Base-by-base conservation (phyloP, 1,140 invertebrate genomes). In the Cyrtorhinus lividipennis region DNA sequence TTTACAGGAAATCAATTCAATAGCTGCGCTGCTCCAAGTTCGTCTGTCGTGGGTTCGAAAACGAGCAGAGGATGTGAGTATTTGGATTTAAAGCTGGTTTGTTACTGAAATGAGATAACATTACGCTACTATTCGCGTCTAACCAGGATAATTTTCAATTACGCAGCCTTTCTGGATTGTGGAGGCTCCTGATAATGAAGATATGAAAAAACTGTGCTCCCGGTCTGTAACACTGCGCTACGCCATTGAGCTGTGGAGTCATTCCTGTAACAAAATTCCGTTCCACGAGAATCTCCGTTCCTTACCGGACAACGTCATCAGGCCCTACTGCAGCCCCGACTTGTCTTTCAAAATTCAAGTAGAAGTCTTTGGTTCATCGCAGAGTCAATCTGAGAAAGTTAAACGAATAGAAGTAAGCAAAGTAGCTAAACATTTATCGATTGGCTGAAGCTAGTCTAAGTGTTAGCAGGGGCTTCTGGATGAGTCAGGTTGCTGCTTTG, bases 351-450 rank as follows among this genome's bases (percentile, higher is more conserved):
- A 86, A 78, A 80, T 94, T n/a, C 80, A 82, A 66, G 87, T 95
- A 13, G 90, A 94, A 74, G 86, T 86, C 5, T 94, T 90, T 74
- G 88, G 90, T 71, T 91, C 86, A 71, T 88, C 88, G 74, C 84
- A 90, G 65, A 79, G 78, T 13, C 83, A 85, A 70, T 73, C 76
- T 44, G 83, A 91, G 68, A 94, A 94, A 79, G 74, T 93, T 25
- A 74, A 84, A 2, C 90, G 87, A 75, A 90, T 95, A 67, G 90
- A 95, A 77, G 87, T 90, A 78, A 69, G 27, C 60, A 48, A 23
- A n/a, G 24, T 61, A 46, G 60, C 22, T 66, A 67, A 18, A 59
- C 45, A 46, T 62, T 67, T 46, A 38, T n/a, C n/a, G n/a, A n/a
- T n/a, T n/a, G n/a, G n/a, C n/a, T n/a, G n/a, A n/a, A n/a, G n/a